These are phyloP conservation scores for Campylorhamphus procurvoides DNA, from an alignment of 2,113 vertebrate species.

Conservation along the genomic window DNA sequence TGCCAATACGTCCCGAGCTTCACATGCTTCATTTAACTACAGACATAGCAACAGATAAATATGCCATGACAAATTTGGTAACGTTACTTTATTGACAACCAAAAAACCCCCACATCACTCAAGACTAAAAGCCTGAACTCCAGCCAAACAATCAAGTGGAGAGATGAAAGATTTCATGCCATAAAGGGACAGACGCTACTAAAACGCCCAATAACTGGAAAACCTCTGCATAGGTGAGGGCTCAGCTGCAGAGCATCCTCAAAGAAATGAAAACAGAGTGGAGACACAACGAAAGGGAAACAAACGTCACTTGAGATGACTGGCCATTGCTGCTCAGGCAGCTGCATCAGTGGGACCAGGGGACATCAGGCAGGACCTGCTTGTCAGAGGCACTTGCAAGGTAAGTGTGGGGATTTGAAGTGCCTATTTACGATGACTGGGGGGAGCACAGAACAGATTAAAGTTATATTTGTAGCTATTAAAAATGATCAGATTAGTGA, in stretches of 20 bases:
- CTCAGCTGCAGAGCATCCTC: neutral
- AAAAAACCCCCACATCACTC: neutral
- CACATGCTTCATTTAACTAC: constrained; percentile 28
- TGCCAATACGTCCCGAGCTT: constrained; percentile 41
- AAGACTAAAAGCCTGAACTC: constrained; percentile 16
- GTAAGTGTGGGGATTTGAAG: neutral
- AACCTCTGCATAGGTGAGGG: neutral
- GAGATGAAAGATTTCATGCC: neutral
- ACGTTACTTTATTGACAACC: constrained; percentile 33
- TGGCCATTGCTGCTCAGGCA: accelerated
- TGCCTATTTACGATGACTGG: neutral
- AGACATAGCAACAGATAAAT: constrained; percentile 67
- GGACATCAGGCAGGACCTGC: neutral
- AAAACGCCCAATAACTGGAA: neutral
- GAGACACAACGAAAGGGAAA: neutral
- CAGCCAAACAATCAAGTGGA: neutral
- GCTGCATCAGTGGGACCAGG: neutral
- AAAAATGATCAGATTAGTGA: constrained; percentile 16
- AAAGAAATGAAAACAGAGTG: neutral
- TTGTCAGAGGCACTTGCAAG: neutral
- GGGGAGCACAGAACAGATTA: neutral
- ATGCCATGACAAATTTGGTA: constrained; percentile 35
- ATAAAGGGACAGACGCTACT: neutral
- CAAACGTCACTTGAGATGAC: neutral
- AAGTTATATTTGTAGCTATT: constrained; percentile 12